Conservation (phyloP, 2,888 invertebrate species). For the Malthinus seriepunctatus region DNA sequence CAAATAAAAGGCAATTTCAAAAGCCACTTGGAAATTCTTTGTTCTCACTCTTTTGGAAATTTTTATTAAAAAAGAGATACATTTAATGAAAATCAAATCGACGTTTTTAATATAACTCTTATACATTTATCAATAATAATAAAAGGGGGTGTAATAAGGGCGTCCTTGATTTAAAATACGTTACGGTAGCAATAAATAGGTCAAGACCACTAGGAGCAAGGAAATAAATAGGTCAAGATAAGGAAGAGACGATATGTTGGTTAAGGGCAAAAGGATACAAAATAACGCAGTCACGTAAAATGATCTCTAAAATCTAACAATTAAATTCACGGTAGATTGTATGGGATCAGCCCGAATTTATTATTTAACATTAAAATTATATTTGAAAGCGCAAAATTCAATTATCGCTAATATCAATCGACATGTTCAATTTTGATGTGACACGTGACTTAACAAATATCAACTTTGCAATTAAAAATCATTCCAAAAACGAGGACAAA, state of each 20-base stretch:
- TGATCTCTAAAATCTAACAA: neutral
- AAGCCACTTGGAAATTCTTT: too few relatives aligned
- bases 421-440: too few relatives aligned
- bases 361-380: neutral
- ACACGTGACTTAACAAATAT: too few relatives aligned
- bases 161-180: slow-evolving; percentile 16
- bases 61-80: too few relatives aligned
- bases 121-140: too few relatives aligned
- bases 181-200: slow-evolving; percentile 19
- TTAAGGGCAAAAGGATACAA: neutral
- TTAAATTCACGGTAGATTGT: neutral
- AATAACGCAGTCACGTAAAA: neutral
- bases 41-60: too few relatives aligned
- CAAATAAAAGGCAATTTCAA: too few relatives aligned
- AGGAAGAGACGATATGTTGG: slow-evolving; percentile 9
- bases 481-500: too few relatives aligned
- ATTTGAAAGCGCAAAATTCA: neutral
- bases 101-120: too few relatives aligned
- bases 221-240: slow-evolving; percentile 8
- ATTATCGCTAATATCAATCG: too few relatives aligned
- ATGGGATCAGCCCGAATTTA: neutral
- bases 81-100: too few relatives aligned
- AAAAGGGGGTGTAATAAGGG: neutral
- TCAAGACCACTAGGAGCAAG: slow-evolving; percentile 18
- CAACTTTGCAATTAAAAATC: too few relatives aligned